phyloP scores from a whole-genome alignment of 2,113 vertebrate genomes.

The Pontoporia blainvillei region DNA sequence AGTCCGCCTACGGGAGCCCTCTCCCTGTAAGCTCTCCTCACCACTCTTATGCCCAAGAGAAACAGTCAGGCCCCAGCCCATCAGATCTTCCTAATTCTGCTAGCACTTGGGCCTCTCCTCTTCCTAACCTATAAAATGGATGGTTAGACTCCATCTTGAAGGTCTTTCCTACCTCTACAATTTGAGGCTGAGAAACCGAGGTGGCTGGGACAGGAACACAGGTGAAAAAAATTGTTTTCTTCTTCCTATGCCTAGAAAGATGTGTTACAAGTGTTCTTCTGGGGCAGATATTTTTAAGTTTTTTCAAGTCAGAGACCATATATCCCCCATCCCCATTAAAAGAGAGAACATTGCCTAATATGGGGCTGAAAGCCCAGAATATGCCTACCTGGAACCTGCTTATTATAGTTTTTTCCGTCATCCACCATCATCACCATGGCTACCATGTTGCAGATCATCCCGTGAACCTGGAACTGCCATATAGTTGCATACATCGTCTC shows the following conservation, averaged over 20 bases:
- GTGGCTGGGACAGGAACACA: not conserved
- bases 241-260: not conserved
- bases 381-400: not conserved
- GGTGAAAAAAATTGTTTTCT: too few species aligned
- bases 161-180: not conserved
- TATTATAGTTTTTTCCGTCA: not conserved
- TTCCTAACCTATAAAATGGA: not conserved
- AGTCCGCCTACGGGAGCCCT: too few species aligned
- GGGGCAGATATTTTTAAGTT: not conserved
- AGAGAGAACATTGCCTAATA: too few species aligned
- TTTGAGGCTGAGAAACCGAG: not conserved
- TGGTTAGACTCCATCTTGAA: not conserved
- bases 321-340: not conserved
- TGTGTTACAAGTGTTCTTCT: not conserved
- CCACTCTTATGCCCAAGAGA: not conserved
- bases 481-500: not conserved
- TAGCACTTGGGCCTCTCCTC: not conserved
- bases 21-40: too few species aligned
- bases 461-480: rapidly evolving
- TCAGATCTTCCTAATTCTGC: rapidly evolving
- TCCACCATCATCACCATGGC: rapidly evolving
- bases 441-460: rapidly evolving
- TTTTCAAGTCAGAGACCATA: not conserved
- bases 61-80: not conserved
- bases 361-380: not conserved